Evolutionary conservation across 2,797 vertebrate genomes (phyloP).

Genomic region (Aphelocoma californica): DNA sequence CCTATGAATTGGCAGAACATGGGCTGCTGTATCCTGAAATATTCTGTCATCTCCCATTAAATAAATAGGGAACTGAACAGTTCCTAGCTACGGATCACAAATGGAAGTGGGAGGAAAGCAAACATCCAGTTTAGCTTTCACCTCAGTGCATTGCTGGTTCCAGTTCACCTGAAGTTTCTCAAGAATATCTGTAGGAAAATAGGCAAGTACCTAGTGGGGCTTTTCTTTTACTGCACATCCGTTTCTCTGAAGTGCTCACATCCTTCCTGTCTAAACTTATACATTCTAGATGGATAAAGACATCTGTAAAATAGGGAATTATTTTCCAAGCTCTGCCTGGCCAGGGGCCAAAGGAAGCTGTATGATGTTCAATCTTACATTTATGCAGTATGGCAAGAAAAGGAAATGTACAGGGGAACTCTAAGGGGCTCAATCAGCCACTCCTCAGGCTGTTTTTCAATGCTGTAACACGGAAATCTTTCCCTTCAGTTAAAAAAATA

Average conservation of each 20-base stretch:
- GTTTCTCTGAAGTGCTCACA: not conserved
- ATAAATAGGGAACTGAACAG: not conserved
- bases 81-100: not conserved
- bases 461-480: not conserved
- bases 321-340: not conserved
- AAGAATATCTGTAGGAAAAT: not conserved
- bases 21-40: conserved; percentile 15
- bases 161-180: not conserved
- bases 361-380: not conserved
- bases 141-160: not conserved
- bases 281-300: not conserved
- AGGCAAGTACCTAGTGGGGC: accelerated
- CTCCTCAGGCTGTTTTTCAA: not conserved
- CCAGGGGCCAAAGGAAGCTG: not conserved
- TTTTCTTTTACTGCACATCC: not conserved
- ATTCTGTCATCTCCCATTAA: conserved; percentile 9
- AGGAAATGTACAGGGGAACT: not conserved
- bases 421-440: not conserved
- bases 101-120: not conserved
- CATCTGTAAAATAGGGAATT: not conserved
- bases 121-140: not conserved
- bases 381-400: not conserved
- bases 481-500: not conserved
- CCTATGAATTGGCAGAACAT: conserved; percentile 8
- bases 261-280: not conserved